Evolutionary conservation across 2,888 invertebrate genomes (phyloP).

Genomic region (Apamea anceps): DNA sequence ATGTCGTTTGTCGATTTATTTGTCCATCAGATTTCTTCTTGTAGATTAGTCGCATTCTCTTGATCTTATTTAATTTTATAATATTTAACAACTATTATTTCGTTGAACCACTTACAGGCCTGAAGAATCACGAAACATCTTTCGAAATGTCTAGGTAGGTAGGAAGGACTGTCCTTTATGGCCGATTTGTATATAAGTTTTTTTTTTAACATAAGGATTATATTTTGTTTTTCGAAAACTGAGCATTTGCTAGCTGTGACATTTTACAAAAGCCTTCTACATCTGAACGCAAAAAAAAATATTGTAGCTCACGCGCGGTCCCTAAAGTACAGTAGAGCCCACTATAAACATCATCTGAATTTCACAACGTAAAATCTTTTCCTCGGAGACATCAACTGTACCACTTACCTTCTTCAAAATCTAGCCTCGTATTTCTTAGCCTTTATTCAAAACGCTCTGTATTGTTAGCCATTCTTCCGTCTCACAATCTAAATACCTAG

Average conservation of each 20-base stretch:
- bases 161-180: no score
- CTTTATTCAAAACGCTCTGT: neutral
- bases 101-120: neutral
- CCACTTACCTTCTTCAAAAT: conserved; percentile 3
- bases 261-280: no score
- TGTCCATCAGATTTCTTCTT: neutral
- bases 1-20: no score
- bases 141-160: neutral
- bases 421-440: neutral
- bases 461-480: conserved; percentile 19
- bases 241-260: no score
- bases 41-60: neutral
- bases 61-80: no score
- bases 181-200: no score
- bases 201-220: no score
- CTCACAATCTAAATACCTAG: conserved; percentile 24
- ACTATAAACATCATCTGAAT: neutral
- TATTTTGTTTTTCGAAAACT: no score
- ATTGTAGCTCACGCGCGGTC: no score
- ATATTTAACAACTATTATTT: neutral
- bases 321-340: no score
- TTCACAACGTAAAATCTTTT: neutral
- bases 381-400: neutral
- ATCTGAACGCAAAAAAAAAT: no score
- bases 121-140: neutral